These are phyloP conservation scores for Bovichtus diacanthus DNA, from an alignment of 2,797 vertebrate species.

Conservation along the genomic window DNA sequence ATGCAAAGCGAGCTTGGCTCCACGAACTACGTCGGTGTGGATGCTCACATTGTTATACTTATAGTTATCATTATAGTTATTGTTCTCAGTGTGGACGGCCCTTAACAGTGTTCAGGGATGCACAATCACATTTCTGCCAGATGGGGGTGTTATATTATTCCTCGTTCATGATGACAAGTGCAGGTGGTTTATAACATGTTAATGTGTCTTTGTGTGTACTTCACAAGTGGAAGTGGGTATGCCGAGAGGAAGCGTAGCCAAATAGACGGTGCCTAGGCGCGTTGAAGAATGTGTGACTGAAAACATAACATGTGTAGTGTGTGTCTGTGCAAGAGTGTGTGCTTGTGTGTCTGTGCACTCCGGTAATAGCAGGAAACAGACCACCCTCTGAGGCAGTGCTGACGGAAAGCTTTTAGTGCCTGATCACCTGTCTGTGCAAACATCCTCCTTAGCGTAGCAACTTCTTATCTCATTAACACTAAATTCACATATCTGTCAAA, in stretches of 20 bases:
- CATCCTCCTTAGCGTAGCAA: conserved; percentile 54
- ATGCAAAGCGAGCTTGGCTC: too few species aligned
- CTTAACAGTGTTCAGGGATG: neutral
- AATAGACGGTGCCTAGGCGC: neutral
- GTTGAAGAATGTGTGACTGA: conserved; percentile 26
- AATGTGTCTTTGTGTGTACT: neutral
- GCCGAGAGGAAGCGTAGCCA: neutral
- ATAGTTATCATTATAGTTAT: too few species aligned
- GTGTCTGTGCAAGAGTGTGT: conserved; percentile 11
- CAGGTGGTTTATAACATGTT: conserved; percentile 27
- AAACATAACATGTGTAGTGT: conserved; percentile 5
- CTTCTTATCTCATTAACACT: conserved; percentile 43
- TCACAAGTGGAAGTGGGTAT: conserved; percentile 5
- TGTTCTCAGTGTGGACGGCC: too few species aligned
- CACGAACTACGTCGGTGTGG: too few species aligned
- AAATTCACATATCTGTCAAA: conserved; percentile 26
- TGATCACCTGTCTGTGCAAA: conserved; percentile 77
- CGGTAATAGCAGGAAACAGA: conserved; percentile 76
- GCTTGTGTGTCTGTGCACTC: conserved; percentile 21
- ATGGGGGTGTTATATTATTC: conserved; percentile 45
- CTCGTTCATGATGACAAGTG: conserved; percentile 25
- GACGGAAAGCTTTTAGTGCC: conserved; percentile 71
- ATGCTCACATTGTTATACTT: too few species aligned
- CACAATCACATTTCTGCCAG: conserved; percentile 52
- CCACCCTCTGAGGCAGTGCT: conserved; percentile 64